phyloP scores from a whole-genome alignment of 2,888 invertebrate genomes.

The Agriopis leucophaearia region DNA sequence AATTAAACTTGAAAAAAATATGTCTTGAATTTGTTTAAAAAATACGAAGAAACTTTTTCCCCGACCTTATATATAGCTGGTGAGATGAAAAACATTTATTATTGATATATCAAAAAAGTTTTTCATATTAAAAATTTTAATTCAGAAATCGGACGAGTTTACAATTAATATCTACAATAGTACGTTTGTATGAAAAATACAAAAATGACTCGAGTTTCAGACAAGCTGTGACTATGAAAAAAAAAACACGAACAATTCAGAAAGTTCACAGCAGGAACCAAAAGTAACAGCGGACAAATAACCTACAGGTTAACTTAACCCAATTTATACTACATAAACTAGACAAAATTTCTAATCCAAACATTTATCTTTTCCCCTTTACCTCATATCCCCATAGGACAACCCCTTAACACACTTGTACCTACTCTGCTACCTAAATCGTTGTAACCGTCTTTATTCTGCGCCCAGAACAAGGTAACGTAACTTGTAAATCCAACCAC shows the following conservation, averaged over 20 bases:
- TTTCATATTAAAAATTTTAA: too few species aligned
- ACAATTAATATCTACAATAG: too few species aligned
- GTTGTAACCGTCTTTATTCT: background rate
- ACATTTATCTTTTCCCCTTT: background rate
- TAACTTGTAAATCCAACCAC: slow-evolving; percentile 4
- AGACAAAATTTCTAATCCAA: slow-evolving; percentile 10
- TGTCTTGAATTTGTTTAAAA: too few species aligned
- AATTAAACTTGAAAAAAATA: too few species aligned
- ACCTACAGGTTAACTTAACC: slow-evolving; percentile 10
- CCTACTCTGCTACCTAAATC: background rate
- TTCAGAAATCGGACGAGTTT: too few species aligned
- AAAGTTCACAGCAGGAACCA: background rate
- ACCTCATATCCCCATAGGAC: slow-evolving; percentile 9
- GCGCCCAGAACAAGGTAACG: background rate
- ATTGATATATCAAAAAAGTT: too few species aligned
- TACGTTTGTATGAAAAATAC: too few species aligned
- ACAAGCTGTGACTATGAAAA: too few species aligned
- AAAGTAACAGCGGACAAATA: slow-evolving; percentile 1
- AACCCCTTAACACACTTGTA: background rate
- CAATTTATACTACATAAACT: slow-evolving; percentile 15
- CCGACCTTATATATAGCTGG: too few species aligned
- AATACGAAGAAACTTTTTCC: too few species aligned
- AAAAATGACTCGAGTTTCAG: too few species aligned
- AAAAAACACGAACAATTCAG: background rate
- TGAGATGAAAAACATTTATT: too few species aligned